Conservation (phyloP, 2,797 vertebrate species). For the Anabacerthia variegaticeps region DNA sequence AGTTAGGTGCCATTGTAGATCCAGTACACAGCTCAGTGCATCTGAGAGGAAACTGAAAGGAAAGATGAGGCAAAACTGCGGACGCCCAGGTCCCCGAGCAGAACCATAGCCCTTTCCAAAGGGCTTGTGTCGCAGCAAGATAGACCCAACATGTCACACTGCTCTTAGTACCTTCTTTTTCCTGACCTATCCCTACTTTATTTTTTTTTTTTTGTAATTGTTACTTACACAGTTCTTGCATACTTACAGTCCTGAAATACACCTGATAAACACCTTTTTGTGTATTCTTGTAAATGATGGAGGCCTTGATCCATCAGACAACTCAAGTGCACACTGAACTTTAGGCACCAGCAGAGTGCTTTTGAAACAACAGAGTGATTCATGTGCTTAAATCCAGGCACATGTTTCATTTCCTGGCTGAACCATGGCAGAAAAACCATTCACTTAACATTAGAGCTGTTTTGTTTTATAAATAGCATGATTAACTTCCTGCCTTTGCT, state of each 20-base stretch:
- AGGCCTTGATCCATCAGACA: not conserved
- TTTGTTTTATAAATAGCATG: constrained; percentile 49
- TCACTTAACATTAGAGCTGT: constrained; percentile 13
- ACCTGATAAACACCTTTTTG: not conserved
- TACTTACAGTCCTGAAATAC: not conserved
- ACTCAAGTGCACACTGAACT: not conserved
- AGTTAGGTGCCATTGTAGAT: not conserved
- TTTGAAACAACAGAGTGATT: not conserved
- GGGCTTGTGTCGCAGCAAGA: rapidly evolving
- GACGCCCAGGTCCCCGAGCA: not conserved
- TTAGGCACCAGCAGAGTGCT: not conserved
- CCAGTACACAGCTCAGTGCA: rapidly evolving
- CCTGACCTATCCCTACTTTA: too few species aligned
- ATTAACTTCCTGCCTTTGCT: constrained; percentile 28
- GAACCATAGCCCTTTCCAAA: not conserved
- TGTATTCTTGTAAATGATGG: not conserved
- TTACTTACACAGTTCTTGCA: not conserved
- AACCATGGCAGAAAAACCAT: constrained; percentile 18
- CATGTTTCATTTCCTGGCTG: constrained; percentile 32
- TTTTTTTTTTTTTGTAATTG: not conserved
- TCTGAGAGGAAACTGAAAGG: not conserved
- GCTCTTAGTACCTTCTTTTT: not conserved
- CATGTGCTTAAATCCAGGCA: not conserved
- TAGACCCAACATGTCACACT: not conserved
- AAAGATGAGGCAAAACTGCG: not conserved